These are phyloP conservation scores for Cyphomyrus discorhynchus DNA, from an alignment of 2,113 vertebrate genomes.

Conservation along the genomic window DNA sequence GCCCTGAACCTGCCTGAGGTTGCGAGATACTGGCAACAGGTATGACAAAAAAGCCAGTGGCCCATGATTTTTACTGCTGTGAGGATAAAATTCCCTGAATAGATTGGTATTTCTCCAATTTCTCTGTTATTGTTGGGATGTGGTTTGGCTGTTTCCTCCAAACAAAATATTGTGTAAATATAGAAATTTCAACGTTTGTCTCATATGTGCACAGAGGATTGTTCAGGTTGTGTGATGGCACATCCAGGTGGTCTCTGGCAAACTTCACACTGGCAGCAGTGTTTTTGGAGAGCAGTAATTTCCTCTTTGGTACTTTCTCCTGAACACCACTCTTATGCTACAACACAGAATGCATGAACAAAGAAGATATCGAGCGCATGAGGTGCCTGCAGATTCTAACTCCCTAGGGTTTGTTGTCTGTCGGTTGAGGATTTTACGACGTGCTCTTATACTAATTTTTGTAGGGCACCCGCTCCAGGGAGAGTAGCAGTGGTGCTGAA, in stretches of 20 bases:
- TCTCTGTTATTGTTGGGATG: background rate
- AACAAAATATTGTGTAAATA: background rate
- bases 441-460: background rate
- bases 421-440: background rate
- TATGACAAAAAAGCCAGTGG: constrained; percentile 33
- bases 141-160: background rate
- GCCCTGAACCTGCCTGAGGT: constrained; percentile 92
- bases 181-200: background rate
- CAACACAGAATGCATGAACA: background rate
- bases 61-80: background rate
- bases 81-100: background rate
- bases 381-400: background rate
- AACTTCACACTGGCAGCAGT: background rate
- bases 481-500: background rate
- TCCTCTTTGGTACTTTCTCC: background rate
- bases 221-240: background rate
- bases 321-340: background rate
- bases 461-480: background rate
- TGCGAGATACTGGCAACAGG: constrained; percentile 97
- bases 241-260: background rate
- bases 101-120: background rate
- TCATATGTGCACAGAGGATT: background rate
- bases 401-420: background rate
- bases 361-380: background rate
- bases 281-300: background rate